phyloP scores from a whole-genome alignment of 2,113 vertebrate genomes.

The Phainopepla nitens region DNA sequence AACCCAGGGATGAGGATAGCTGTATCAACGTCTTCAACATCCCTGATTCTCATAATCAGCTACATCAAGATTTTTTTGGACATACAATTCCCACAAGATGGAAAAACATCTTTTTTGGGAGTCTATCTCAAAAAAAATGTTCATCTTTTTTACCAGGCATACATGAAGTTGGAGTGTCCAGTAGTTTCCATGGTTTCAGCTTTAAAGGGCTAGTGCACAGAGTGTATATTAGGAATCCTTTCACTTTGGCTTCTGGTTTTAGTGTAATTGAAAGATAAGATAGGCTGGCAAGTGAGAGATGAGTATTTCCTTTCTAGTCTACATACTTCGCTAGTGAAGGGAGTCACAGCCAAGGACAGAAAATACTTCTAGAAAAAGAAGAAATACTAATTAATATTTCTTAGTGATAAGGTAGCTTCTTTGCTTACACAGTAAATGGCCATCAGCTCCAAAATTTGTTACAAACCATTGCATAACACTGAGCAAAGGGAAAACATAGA shows the following conservation, averaged over 20 bases:
- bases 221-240: background rate
- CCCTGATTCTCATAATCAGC: background rate
- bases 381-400: background rate
- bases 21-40: background rate
- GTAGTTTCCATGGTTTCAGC: background rate
- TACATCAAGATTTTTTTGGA: background rate
- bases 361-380: background rate
- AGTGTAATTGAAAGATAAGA: background rate
- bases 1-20: background rate
- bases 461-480: background rate
- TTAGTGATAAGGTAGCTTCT: background rate
- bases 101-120: background rate
- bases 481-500: background rate
- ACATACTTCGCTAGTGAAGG: background rate
- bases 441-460: background rate
- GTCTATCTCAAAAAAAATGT: background rate
- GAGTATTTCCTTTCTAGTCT: background rate
- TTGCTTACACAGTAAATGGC: background rate
- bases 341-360: background rate
- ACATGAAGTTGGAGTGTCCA: background rate
- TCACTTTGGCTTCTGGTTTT: background rate
- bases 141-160: background rate
- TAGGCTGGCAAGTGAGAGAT: background rate
- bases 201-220: background rate
- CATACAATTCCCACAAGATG: background rate